Evolutionary conservation across 2,113 vertebrate genomes (phyloP).

Genomic region (Myodes glareolus): DNA sequence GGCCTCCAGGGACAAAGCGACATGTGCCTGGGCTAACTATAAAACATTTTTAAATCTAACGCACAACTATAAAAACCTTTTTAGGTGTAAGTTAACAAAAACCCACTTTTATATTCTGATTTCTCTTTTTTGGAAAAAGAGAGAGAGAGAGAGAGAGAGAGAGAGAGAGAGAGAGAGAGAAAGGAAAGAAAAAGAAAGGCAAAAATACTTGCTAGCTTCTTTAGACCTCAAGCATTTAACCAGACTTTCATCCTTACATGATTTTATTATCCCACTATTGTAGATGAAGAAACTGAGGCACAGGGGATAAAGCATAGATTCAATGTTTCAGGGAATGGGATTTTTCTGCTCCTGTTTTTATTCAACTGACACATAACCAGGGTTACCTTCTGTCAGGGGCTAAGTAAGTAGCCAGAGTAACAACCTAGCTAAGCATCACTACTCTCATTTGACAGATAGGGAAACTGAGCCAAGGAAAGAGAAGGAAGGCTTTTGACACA

Average conservation of each 20-base stretch:
- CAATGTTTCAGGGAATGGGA: background rate
- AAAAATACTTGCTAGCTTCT: background rate
- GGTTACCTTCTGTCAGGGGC: background rate
- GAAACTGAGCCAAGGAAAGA: background rate
- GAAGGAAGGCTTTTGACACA: background rate
- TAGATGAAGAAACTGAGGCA: conserved; percentile 21
- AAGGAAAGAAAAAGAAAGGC: background rate
- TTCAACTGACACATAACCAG: background rate
- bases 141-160: background rate
- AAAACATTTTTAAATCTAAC: conserved; percentile 73
- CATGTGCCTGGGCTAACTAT: conserved; percentile 75
- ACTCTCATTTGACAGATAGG: background rate
- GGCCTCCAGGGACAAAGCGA: conserved; percentile 70
- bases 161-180: background rate
- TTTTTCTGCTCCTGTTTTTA: background rate
- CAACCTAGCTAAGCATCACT: background rate
- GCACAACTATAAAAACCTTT: conserved; percentile 41
- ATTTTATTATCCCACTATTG: background rate
- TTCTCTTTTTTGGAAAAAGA: background rate
- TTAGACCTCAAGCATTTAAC: conserved; percentile 4
- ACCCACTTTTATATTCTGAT: conserved; percentile 59
- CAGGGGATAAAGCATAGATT: background rate
- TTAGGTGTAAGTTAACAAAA: conserved; percentile 76
- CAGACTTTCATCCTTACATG: background rate
- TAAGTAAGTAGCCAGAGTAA: background rate